Evolutionary conservation across 2,797 vertebrate genomes (phyloP).

Genomic region (Phrynocephalus forsythii): DNA sequence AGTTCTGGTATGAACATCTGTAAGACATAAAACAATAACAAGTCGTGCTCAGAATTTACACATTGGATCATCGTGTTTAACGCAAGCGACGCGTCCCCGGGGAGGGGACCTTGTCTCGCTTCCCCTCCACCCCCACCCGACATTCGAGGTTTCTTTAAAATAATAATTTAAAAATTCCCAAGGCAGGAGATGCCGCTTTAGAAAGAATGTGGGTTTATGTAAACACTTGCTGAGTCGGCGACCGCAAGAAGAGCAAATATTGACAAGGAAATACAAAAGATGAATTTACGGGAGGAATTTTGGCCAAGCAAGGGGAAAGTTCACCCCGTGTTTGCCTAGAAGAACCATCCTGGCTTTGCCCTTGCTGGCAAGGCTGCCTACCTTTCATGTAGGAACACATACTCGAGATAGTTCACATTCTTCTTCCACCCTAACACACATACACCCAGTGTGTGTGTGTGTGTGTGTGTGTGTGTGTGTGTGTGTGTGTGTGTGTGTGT

Average conservation of each 20-base stretch:
- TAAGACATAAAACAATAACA: no score
- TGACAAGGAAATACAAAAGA: constrained; percentile 9
- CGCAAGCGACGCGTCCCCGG: background rate
- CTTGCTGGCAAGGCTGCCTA: constrained; percentile 1
- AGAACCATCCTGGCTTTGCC: constrained; percentile 31
- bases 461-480: no score
- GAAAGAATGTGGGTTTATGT: background rate
- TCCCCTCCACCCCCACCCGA: no score
- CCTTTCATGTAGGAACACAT: constrained; percentile 62
- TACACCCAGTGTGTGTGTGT: no score
- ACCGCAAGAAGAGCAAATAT: constrained; percentile 7
- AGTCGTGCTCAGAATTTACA: background rate
- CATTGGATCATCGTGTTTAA: background rate
- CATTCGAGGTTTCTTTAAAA: background rate
- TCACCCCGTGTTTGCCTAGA: constrained; percentile 1
- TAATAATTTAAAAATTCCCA: background rate
- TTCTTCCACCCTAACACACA: constrained; percentile 45
- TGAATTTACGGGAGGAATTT: constrained; percentile 7
- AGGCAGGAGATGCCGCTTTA: background rate
- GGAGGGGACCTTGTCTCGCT: background rate
- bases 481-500: no score
- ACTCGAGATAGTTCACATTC: constrained; percentile 60
- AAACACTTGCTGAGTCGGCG: constrained; percentile 4
- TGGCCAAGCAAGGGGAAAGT: background rate
- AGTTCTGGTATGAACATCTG: no score